Evolutionary conservation across 2,113 vertebrate genomes (phyloP).

Genomic region (Rallus limicola): DNA sequence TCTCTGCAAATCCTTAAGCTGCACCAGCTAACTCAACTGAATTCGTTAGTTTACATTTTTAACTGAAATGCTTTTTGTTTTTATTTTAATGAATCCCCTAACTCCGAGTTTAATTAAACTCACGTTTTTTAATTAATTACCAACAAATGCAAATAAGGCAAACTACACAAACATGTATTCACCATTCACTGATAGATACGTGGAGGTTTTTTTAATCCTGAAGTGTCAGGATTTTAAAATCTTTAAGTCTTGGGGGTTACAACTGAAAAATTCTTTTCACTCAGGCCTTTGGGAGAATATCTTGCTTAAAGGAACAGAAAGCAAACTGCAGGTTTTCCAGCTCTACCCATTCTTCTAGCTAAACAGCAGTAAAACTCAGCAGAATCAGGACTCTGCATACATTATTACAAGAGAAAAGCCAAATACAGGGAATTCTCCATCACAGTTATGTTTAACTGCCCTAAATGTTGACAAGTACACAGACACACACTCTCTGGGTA

Average conservation of each 20-base stretch:
- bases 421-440: slow-evolving; percentile 23
- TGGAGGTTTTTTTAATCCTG: slow-evolving; percentile 25
- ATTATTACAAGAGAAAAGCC: neutral
- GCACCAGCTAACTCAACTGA: neutral
- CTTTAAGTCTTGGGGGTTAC: slow-evolving; percentile 42
- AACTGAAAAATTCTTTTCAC: slow-evolving; percentile 40
- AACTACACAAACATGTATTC: slow-evolving; percentile 16
- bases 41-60: slow-evolving; percentile 45
- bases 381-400: neutral
- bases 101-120: slow-evolving; percentile 68
- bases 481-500: neutral
- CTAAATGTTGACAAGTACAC: neutral
- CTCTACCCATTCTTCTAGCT: neutral
- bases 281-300: slow-evolving; percentile 27
- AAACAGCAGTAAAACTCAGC: neutral
- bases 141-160: slow-evolving; percentile 61
- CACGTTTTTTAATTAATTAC: slow-evolving; percentile 68
- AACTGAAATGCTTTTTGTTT: slow-evolving; percentile 59
- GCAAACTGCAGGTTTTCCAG: neutral
- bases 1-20: slow-evolving; percentile 56
- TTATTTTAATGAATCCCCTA: slow-evolving; percentile 69
- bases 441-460: neutral
- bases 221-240: slow-evolving; percentile 34
- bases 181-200: neutral
- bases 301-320: slow-evolving; percentile 41